A percentile compares a stretch with the other conserved stretches of the same genome.
phyloP scores from a whole-genome alignment of 2,888 invertebrate genomes.

The Nasonia oneida region DNA sequence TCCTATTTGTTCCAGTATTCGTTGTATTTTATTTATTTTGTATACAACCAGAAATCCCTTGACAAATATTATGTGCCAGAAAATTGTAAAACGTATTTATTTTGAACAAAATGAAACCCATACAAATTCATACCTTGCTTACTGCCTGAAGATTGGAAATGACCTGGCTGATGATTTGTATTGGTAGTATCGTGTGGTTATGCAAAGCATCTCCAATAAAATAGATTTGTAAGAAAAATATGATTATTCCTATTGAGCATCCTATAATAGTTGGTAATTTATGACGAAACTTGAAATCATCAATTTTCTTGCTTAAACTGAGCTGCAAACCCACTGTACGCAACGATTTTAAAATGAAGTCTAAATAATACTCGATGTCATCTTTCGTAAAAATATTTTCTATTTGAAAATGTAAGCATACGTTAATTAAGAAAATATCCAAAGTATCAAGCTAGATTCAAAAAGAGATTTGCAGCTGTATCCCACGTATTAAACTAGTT shows the following conservation, averaged over 20 bases:
- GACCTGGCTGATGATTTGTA: background rate
- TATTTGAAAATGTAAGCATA: no score
- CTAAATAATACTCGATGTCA: background rate
- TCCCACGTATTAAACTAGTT: no score
- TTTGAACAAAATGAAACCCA: no score
- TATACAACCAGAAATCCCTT: background rate
- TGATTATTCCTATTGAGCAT: background rate
- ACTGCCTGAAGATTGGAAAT: background rate
- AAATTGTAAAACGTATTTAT: background rate
- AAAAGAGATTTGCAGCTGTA: no score
- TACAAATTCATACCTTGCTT: conserved; percentile 8
- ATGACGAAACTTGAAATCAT: background rate
- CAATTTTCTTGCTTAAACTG: background rate
- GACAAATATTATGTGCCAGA: no score
- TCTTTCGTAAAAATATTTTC: background rate
- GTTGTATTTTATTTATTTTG: background rate
- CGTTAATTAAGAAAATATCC: no score
- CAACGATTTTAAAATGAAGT: conserved; percentile 1
- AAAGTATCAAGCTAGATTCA: no score
- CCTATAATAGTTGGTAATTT: background rate
- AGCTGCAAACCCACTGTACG: background rate
- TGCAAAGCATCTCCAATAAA: background rate
- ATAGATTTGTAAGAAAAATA: background rate
- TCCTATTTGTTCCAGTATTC: background rate
- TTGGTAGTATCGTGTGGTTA: background rate